Evolutionary conservation across 2,797 vertebrate species (phyloP).

Genomic region (Phataginus tricuspis): DNA sequence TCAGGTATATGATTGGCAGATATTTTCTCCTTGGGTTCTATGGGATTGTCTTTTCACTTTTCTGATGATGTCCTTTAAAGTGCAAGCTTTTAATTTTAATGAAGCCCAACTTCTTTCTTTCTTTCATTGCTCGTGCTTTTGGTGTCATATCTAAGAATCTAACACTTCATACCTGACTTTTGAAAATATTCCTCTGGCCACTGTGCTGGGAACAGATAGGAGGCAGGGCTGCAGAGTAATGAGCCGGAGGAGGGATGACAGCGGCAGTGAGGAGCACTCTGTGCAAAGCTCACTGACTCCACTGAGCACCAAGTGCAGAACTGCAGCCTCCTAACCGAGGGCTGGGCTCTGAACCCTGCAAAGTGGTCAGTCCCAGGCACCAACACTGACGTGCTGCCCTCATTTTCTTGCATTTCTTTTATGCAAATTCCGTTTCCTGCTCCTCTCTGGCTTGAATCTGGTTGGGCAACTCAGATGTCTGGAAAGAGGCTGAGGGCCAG

Average conservation of each 20-base stretch:
- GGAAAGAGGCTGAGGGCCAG: not conserved
- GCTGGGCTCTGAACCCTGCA: not conserved
- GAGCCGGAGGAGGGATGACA: not conserved
- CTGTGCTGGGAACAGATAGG: not conserved
- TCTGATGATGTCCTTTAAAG: not conserved
- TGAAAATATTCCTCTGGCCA: not conserved
- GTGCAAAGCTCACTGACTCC: not conserved
- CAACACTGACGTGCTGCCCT: not conserved
- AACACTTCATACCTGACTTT: not conserved
- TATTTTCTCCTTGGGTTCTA: not conserved
- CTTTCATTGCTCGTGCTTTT: not conserved
- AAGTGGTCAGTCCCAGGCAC: not conserved
- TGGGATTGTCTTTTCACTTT: not conserved
- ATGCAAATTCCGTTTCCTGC: slow-evolving; percentile 5
- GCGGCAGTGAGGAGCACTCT: not conserved
- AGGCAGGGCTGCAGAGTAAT: not conserved
- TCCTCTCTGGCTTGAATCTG: slow-evolving; percentile 5
- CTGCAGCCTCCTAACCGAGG: not conserved
- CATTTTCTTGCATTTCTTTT: slow-evolving; percentile 46
- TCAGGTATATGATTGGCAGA: not conserved
- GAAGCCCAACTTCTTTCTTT: not conserved
- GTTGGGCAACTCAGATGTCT: not conserved
- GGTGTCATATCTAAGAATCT: not conserved
- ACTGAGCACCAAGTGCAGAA: not conserved
- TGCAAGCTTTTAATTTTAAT: not conserved